Evolutionary conservation across 23 tunicate genomes (phyloP), one percentile per base, ranked within the genome.

Genomic region (Botrylloides violaceus): DNA sequence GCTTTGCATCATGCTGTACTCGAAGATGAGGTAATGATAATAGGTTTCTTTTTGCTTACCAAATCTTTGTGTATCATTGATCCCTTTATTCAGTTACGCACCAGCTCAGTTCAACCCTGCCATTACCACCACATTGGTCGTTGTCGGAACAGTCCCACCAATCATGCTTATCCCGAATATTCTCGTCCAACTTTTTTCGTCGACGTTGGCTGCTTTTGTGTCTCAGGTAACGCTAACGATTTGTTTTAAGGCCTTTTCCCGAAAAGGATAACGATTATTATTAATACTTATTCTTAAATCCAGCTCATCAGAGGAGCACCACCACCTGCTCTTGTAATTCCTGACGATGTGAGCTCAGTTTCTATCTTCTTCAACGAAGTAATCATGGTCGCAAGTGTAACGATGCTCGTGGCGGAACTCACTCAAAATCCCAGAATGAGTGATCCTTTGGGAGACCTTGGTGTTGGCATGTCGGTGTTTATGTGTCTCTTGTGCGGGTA

Each of bases 61-160:
- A 15, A 15, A 25, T 12, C 65, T 60, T 0, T 60, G 29, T n/a
- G n/a, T n/a, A n/a, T n/a, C n/a, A n/a, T n/a, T n/a, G n/a, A n/a
- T n/a, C n/a, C 23, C 29, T 2, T 38, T 22, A 36, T 18, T 37
- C 74, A 68, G 74, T 43, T 35, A 26, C 2, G 74, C 74, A 19
- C 58, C 59, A 2, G 96, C 78, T 2, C 96, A 88, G 19, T 88
- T 88, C 75, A 88, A 82, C 48, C 96, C 96, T 4, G 88, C 96
- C n/a, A 73, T 88, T 29, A 79, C 96, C 25, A 73, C 82, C 48
- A 84, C 83, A 3, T 73, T 88, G 15, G 32, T 82, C 30, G 77
- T 88, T 15, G 53, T 66, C 36, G 96, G 96, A 4, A 57, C 65
- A 0, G 61, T 88, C 32, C 55, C 74, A 29, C 70, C 75, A 3